phyloP scores from a whole-genome alignment of 2,888 invertebrate genomes.

The Xanthorhoe spadicearia region DNA sequence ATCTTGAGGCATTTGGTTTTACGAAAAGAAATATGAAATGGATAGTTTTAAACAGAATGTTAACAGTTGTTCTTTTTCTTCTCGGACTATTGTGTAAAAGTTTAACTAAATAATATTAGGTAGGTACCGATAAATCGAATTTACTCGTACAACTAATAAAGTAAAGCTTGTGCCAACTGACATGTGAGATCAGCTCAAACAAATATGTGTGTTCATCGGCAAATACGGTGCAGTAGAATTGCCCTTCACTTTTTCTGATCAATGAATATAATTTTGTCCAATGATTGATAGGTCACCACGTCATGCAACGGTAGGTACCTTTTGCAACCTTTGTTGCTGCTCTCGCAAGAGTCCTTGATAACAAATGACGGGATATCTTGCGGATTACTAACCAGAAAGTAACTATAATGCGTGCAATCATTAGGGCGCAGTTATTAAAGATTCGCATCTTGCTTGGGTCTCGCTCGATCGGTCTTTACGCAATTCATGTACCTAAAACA shows the following conservation, averaged over 20 bases:
- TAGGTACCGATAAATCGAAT: no score
- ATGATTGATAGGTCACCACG: conserved; percentile 26
- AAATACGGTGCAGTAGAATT: no score
- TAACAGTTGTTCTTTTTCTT: no score
- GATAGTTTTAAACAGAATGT: no score
- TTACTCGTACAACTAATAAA: no score
- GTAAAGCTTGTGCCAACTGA: no score
- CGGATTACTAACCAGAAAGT: conserved; percentile 15
- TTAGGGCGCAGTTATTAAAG: conserved; percentile 11
- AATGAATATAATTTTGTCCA: conserved; percentile 21
- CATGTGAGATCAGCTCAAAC: no score
- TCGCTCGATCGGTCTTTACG: not conserved
- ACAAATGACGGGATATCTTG: conserved; percentile 24
- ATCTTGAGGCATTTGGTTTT: no score
- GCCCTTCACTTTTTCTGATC: conserved; percentile 21
- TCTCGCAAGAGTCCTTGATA: conserved; percentile 29
- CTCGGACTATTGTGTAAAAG: no score
- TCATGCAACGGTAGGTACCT: conserved; percentile 29
- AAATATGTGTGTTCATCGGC: no score
- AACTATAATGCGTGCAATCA: conserved; percentile 16
- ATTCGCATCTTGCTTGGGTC: conserved; percentile 9
- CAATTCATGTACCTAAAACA: not conserved
- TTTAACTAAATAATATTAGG: no score
- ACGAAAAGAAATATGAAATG: no score
- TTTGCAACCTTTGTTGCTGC: conserved; percentile 25